A percentile compares a stretch with the other conserved stretches of the same genome.
Evolutionary conservation across 2,113 vertebrate genomes (phyloP).

Genomic region (Reinhardtius hippoglossoides): DNA sequence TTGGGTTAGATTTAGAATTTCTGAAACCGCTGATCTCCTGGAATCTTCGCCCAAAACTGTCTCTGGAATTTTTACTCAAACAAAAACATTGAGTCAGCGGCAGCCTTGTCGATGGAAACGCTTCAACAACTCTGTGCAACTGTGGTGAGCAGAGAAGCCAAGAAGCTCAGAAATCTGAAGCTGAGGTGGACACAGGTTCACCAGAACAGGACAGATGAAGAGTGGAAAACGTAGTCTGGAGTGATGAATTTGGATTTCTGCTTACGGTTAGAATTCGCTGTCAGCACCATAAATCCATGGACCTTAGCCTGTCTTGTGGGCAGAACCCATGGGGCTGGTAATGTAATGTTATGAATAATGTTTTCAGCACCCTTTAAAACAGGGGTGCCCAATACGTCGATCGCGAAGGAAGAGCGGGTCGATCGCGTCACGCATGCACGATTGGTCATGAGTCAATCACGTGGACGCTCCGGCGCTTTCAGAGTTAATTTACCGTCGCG

Average conservation of each 20-base stretch:
- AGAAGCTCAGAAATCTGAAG: neutral
- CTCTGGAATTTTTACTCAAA: neutral
- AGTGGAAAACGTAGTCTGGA: neutral
- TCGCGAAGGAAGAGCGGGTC: too few species aligned
- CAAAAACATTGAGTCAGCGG: neutral
- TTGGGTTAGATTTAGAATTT: neutral
- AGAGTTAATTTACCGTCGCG: too few species aligned
- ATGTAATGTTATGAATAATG: neutral
- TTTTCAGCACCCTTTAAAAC: neutral
- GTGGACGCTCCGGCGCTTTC: too few species aligned
- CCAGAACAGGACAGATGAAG: neutral
- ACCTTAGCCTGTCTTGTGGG: neutral
- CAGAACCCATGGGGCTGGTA: neutral
- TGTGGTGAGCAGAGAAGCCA: constrained; percentile 1
- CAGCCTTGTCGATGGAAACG: neutral
- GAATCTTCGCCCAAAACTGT: neutral
- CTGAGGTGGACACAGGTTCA: neutral
- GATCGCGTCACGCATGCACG: too few species aligned
- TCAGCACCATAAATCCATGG: neutral
- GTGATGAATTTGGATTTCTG: neutral
- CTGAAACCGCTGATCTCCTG: too few species aligned
- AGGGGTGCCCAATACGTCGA: too few species aligned
- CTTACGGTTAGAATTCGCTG: neutral
- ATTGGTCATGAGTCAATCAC: too few species aligned
- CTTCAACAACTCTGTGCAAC: neutral